Evolutionary conservation across 2,888 invertebrate species (phyloP).

Genomic region (Drosophila seclusa): DNA sequence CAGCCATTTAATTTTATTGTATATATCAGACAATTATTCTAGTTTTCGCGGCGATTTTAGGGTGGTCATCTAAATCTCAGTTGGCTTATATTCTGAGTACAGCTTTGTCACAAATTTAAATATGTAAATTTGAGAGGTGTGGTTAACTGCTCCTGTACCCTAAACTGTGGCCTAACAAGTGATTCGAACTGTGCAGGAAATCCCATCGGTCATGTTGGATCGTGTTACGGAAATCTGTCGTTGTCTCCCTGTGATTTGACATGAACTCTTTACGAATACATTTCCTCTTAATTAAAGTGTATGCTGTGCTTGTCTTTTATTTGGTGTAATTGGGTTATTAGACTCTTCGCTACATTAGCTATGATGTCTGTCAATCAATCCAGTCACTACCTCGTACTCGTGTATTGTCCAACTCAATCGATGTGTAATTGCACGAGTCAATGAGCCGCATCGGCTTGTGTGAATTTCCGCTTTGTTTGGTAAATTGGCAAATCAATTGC

Average conservation of each 20-base stretch:
- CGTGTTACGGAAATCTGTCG: neutral
- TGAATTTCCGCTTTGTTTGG: conserved; percentile 52
- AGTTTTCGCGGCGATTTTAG: neutral
- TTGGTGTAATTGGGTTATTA: conserved; percentile 7
- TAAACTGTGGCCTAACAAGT: neutral
- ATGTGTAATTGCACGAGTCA: conserved; percentile 64
- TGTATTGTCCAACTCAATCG: conserved; percentile 26
- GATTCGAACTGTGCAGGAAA: neutral
- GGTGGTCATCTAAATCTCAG: neutral
- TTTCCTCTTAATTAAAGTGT: neutral
- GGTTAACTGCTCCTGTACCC: neutral
- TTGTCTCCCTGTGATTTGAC: neutral
- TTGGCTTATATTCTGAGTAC: no score
- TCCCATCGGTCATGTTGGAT: neutral
- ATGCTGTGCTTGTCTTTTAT: neutral
- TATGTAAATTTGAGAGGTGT: neutral
- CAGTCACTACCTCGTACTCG: neutral
- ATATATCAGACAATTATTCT: neutral
- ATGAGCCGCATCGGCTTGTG: conserved; percentile 45
- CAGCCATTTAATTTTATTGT: neutral
- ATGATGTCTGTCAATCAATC: neutral
- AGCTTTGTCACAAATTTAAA: neutral
- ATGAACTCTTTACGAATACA: neutral
- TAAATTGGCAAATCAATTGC: conserved; percentile 78
- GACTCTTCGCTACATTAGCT: conserved; percentile 11